Evolutionary conservation across 2,797 vertebrate genomes (phyloP).

Genomic region (Bufotes viridis): DNA sequence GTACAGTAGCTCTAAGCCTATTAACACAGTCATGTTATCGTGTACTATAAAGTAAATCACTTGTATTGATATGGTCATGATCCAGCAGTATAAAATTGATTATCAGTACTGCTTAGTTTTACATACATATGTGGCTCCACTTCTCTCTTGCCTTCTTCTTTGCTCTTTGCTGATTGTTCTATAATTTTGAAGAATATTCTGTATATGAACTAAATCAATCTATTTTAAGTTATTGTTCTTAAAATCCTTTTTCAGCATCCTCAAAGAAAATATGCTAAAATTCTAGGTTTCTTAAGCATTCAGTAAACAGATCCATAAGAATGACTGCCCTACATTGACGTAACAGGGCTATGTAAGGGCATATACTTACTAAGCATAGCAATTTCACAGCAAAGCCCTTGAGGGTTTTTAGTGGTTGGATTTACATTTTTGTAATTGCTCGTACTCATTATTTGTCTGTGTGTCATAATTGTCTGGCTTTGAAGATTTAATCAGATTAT

Average conservation of each 20-base stretch:
- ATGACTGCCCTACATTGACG: neutral
- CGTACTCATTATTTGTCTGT: conserved; percentile 64
- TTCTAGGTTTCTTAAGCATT: neutral
- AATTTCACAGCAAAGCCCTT: conserved; percentile 5
- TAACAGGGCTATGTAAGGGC: conserved; percentile 34
- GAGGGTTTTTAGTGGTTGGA: conserved; percentile 46
- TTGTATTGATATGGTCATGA: too few species aligned
- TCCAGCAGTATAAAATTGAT: too few species aligned
- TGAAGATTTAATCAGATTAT: conserved; percentile 65
- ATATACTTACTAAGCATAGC: conserved; percentile 9
- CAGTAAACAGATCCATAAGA: neutral
- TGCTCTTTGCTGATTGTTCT: neutral
- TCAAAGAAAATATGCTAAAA: neutral
- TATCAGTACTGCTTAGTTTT: neutral
- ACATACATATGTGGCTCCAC: neutral
- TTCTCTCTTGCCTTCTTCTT: neutral
- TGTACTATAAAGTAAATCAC: too few species aligned
- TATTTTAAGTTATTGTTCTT: neutral
- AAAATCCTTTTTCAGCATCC: neutral
- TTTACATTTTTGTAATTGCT: conserved; percentile 57
- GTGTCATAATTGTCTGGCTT: conserved; percentile 65
- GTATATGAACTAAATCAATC: neutral
- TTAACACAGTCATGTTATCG: too few species aligned
- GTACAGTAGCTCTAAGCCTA: too few species aligned
- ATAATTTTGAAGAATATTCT: neutral